A percentile compares a stretch with the other conserved stretches of the same genome.
phyloP scores from a whole-genome alignment of 1,140 invertebrate species.

The Homalodisca vitripennis region DNA sequence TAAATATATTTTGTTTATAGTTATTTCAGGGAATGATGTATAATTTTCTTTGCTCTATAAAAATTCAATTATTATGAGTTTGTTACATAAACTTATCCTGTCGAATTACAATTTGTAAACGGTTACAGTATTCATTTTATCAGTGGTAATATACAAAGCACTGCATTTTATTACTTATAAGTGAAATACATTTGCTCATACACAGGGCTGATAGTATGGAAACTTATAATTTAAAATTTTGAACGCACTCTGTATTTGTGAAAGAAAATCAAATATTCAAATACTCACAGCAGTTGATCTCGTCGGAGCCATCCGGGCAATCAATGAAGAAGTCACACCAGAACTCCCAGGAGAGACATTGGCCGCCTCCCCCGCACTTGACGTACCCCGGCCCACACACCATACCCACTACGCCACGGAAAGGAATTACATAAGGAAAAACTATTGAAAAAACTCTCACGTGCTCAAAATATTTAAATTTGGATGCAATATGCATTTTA shows the following conservation, averaged over 20 bases:
- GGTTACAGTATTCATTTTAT: no score
- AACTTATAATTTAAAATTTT: neutral
- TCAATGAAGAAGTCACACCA: constrained; percentile 51
- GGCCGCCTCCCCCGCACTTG: constrained; percentile 43
- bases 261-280: neutral
- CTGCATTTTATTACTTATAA: neutral
- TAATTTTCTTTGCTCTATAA: no score
- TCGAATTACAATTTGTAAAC: no score
- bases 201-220: neutral
- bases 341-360: constrained; percentile 46
- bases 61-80: no score
- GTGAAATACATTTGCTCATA: neutral
- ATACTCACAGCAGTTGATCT: constrained; percentile 49
- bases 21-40: no score
- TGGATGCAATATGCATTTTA: no score
- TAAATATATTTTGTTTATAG: no score
- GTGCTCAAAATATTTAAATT: no score
- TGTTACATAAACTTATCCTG: no score
- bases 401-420: constrained; percentile 6
- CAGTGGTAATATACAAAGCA: neutral
- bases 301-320: constrained; percentile 52
- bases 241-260: neutral
- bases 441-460: no score
- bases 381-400: constrained; percentile 26
- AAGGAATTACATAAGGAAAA: no score